Evolutionary conservation across 2,888 invertebrate genomes (phyloP), one percentile per base, ranked within the genome.

Genomic region (Neuroscelio doddi): DNA sequence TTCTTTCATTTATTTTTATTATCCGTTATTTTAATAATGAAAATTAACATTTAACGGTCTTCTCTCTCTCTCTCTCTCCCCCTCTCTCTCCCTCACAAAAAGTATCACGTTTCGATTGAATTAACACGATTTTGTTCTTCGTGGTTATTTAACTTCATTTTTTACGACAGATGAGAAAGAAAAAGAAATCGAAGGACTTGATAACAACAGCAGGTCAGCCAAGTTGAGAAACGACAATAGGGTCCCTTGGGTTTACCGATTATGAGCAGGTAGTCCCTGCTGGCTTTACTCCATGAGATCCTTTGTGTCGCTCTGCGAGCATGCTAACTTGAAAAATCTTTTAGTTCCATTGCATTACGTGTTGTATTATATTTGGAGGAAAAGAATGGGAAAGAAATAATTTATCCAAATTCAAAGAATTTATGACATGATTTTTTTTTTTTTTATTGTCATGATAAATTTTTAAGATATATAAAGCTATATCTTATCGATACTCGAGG

Each of bases 181-280:
- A 53, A 64, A 56, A 69, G 24, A 64, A 62, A 49, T 49, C 52
- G 58, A 50, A 68, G 66, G 68, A 68, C 66, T 69, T 69, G 71
- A 64, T 64, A 70, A 70, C 68, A 74, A 72, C 73, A 75, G 76
- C 74, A 73, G 76, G 75, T 68, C 68, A 46, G 63, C 69, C 63
- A 49, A 61, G 63, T 63, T 64, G 64, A 63, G 51, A 47, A 58
- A 63, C 58, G 56, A 65, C 67, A 70, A 70, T 69, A 52, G 66
- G 65, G 52, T 32, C 64, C 56, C 62, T 53, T 45, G 61, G 58
- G 64, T 58, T 53, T 58, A 64, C 58, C 64, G 64, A 69, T 67
- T 69, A 69, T 61, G 53, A 55, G 59, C 69, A 67, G 69, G 69
- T 64, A 69, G 66, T 50, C 52, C 64, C 64, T 63, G 17, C 39